phyloP scores from a whole-genome alignment of 2,888 invertebrate species.

The Scelioninae gen. 2 region DNA sequence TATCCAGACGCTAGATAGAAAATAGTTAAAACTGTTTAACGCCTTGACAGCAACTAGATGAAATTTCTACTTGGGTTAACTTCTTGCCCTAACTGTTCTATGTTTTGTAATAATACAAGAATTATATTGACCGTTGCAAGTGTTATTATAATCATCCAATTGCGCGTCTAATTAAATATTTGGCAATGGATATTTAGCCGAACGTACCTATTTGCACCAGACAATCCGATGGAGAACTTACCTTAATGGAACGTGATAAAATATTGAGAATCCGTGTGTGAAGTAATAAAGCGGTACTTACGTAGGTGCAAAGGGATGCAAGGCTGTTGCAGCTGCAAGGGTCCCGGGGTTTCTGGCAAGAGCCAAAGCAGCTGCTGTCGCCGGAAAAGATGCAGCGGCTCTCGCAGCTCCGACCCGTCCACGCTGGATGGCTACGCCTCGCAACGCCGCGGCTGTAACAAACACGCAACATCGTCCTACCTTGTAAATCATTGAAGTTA shows the following conservation, averaged over 20 bases:
- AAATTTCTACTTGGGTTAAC: too few relatives aligned
- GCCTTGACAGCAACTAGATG: too few relatives aligned
- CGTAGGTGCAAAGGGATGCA: constrained; percentile 91
- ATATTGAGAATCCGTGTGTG: constrained; percentile 8
- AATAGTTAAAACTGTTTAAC: too few relatives aligned
- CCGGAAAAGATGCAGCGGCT: constrained; percentile 80
- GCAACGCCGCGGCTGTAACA: constrained; percentile 85
- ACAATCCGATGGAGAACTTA: constrained; percentile 18
- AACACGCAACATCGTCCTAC: constrained; percentile 69
- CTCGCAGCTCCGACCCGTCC: constrained; percentile 79
- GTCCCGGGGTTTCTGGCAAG: constrained; percentile 81
- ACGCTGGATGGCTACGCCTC: constrained; percentile 90
- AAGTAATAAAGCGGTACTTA: constrained; percentile 78
- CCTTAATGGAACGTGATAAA: constrained; percentile 19
- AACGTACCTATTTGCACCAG: too few relatives aligned
- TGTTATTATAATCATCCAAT: too few relatives aligned
- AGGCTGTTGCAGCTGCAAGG: constrained; percentile 83
- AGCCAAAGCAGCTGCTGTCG: constrained; percentile 84
- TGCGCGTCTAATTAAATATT: background rate
- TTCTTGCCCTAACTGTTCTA: too few relatives aligned
- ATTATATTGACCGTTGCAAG: too few relatives aligned
- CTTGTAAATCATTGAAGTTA: constrained; percentile 62
- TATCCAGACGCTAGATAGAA: too few relatives aligned
- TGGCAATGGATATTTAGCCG: background rate
- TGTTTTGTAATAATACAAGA: too few relatives aligned